Percentiles rank a stretch among this genome's conserved stretches.
Conservation (phyloP, 2,888 invertebrate genomes). For the Patella caerulea region DNA sequence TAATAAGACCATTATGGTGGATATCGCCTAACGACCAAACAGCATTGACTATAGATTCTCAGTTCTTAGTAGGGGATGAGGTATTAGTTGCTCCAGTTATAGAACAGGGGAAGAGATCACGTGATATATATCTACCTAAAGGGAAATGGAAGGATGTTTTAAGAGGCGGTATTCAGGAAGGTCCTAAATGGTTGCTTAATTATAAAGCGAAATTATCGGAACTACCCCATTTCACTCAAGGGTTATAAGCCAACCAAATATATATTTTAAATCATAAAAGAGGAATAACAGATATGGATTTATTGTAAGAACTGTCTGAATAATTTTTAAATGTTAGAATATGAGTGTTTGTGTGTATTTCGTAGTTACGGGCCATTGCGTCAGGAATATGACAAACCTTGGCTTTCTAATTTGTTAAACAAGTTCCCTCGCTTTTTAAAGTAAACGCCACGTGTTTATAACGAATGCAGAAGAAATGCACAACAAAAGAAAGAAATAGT, state of each 20-base stretch:
- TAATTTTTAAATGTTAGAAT: too few species aligned
- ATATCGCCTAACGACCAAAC: conserved; percentile 87
- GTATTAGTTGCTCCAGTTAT: conserved; percentile 64
- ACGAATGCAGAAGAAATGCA: too few species aligned
- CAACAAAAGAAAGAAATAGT: too few species aligned
- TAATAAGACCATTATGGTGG: conserved; percentile 90
- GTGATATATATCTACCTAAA: conserved; percentile 55
- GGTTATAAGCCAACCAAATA: background rate
- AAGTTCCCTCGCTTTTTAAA: too few species aligned
- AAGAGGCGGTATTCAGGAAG: conserved; percentile 19
- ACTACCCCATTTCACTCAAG: conserved; percentile 40
- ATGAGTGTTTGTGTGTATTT: too few species aligned
- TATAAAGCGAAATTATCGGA: conserved; percentile 42
- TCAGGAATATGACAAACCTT: too few species aligned
- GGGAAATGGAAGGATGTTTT: conserved; percentile 46
- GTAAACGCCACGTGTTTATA: too few species aligned
- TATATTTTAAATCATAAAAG: too few species aligned
- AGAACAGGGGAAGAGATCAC: conserved; percentile 46
- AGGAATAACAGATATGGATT: too few species aligned
- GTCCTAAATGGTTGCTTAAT: conserved; percentile 38
- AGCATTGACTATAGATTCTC: conserved; percentile 84
- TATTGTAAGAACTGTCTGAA: too few species aligned
- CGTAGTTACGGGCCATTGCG: too few species aligned
- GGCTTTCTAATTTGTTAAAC: too few species aligned
- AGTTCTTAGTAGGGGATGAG: conserved; percentile 64